Evolutionary conservation across 2,113 vertebrate genomes (phyloP), one percentile per base, ranked within the genome.

Genomic region (Bujurquina vittata): DNA sequence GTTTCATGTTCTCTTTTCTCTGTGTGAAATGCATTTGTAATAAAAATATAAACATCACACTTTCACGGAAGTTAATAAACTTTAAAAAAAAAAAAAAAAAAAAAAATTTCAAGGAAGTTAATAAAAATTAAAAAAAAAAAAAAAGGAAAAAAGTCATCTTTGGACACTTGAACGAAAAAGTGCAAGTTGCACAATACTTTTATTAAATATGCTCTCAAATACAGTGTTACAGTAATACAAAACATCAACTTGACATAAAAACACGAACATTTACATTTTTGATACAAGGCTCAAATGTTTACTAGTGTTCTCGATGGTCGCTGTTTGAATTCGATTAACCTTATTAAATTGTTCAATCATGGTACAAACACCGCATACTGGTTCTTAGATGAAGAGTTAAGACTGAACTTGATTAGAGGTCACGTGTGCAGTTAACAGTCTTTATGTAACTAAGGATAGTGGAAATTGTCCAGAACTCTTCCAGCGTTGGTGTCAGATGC

Each of bases 171-270:
- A 37, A 37, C 35, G 10, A 60, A 54, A 54, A 14, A 2, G 8
- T 40, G 9, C 3, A 80, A 78, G 75, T 49, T 7, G 72, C 12
- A 63, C 11, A 76, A 40, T 26, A 63, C 33, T 49, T 94, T 94
- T 91, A 94, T 94, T 94, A 87, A 93, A 94, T 93, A 92, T 43
- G 56, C 69, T 81, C 80, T 82, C 88, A 87, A 90, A 86, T 74
- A 84, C 79, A 88, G 60, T 87, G 22, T 57, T 75, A 80, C 55
- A 56, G 15, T 8, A 14, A 59, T 80, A 84, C 67, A 77, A 88
- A 87, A 88, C 57, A 82, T 43, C 4, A 72, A 72, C 17, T 23
- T 20, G 43, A 69, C 63, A 49, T 72, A 52, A 63, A 37, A 69
- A 86, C 54, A 63, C 12, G 46, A 85, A 52, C 73, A 77, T 52